Base-by-base conservation (phyloP, 2,888 invertebrate species). In the Cotesia congregata region DNA sequence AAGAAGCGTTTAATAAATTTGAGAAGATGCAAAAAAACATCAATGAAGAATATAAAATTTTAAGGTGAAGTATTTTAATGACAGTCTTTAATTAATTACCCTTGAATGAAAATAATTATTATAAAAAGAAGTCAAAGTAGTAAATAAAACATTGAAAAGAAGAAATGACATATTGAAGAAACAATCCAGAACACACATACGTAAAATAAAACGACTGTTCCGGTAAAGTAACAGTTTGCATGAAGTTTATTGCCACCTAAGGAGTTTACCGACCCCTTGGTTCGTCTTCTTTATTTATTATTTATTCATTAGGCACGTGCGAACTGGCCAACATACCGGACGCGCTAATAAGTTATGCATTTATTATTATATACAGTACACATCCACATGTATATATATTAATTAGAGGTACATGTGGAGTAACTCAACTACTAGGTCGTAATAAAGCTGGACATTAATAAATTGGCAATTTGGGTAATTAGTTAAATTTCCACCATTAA, bases 271-370 rank as follows among this genome's bases (percentile, higher is more conserved):
- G 80, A 81, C 81, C 81, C 72, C 79, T 73, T 50, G 62, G 74
- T 79, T 81, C 78, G 79, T 80, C 73, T 62, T 17, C 50, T 50
- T 50, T 50, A 50, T 62, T 17, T 62, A 62, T 79, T 80, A 80
- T 80, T 80, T 80, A 81, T 80, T 80, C 79, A 81, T 81, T 79
- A 80, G 79, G 79, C 80, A 81, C 80, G 79, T 80, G 79, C 79
- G 78, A 70, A 78, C 77, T 78, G 64, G 65, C 77, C 81, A 79
- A 78, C 77, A 79, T 67, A 67, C 78, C 81, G 79, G 80, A 80
- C 81, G 79, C 76, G 74, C 79, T 80, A 79, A 81, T 81, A 78
- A 79, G 71, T 77, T 76, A 80, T 79, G 77, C 78, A 79, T 80
- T 80, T 81, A 74, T 80, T 81, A 74, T 77, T 75, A 74, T 77